Evolutionary conservation across 2,888 invertebrate genomes (phyloP), one percentile per base, ranked within the genome.

Genomic region (Aquatica leii): DNA sequence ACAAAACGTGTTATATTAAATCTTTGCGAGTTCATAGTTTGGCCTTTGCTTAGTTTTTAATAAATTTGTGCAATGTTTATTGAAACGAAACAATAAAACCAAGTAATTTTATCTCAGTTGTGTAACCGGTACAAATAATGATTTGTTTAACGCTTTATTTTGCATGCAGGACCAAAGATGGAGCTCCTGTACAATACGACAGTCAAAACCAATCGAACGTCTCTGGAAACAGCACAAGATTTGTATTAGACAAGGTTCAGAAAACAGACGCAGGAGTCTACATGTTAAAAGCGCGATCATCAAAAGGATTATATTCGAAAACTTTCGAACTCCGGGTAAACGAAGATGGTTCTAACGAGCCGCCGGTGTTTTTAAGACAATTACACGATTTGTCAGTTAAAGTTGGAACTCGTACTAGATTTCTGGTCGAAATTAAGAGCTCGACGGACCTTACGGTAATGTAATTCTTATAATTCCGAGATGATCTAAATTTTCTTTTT

Each of bases 371-470:
- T 83, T 84, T 94, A 66, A 87, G 95, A 65, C 86, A 94, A 67
- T 87, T 96, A 55, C 91, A 90, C 76, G 94, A 96, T 82, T 87
- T 95, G 56, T 90, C 92, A 11, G 94, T 94, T 64, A 94, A 95
- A 84, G 94, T 96, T 76, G 95, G 95, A 76, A 93, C 94, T 43
- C 86, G 94, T 75, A 92, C 93, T 0, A 85, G 94, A 72, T 90
- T 95, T 76, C 86, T 95, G 50, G 92, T 94, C 50, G 94, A 95
- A 82, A 91, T 94, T 68, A 85, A 89, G 77, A 93, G 74, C 67
- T 87, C 90, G 52, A 87, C 90, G 48, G 92, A 91, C 78, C 87
- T 91, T 71, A 91, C 91, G 88, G 95, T 93, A 80, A 77, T 81
- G 14, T 34, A n/a, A n/a, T n/a, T n/a, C n/a, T n/a, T n/a, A n/a